These are phyloP conservation scores for Hemiprocne comata DNA, from an alignment of 2,113 vertebrate genomes.

Conservation along the genomic window DNA sequence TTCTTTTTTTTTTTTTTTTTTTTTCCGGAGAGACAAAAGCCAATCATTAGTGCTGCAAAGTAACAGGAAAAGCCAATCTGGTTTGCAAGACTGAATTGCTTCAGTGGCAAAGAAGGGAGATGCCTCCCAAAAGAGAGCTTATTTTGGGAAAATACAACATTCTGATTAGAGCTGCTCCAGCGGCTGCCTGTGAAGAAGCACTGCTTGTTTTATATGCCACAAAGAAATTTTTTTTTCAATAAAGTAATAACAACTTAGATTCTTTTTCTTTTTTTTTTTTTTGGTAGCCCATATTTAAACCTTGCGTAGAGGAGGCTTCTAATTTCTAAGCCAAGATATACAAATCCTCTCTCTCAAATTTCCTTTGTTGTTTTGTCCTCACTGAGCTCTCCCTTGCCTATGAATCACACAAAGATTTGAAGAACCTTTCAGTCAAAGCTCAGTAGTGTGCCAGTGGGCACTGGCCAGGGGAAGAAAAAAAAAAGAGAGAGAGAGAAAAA, in stretches of 20 bases:
- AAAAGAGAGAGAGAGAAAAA: constrained; percentile 53
- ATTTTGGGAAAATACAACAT: background rate
- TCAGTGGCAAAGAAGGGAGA: background rate
- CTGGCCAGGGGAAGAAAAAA: constrained; percentile 46
- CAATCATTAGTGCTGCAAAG: background rate
- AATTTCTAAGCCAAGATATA: constrained; percentile 63
- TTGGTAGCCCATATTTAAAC: constrained; percentile 24
- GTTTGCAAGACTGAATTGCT: constrained; percentile 2
- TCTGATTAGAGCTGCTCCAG: constrained; percentile 8
- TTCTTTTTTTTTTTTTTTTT: background rate
- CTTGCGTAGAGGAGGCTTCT: constrained; percentile 41
- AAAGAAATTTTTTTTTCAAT: background rate
- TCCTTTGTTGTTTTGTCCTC: constrained; percentile 71
- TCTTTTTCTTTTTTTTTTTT: background rate
- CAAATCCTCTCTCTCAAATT: constrained; percentile 59
- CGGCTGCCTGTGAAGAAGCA: background rate
- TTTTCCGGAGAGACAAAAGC: background rate
- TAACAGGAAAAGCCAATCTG: background rate
- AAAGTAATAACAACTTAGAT: constrained; percentile 33
- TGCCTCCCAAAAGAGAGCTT: background rate
- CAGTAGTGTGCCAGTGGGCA: constrained; percentile 73
- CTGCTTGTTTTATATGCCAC: constrained; percentile 9
- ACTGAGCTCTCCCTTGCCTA: constrained; percentile 44
- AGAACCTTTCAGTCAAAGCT: constrained; percentile 74
- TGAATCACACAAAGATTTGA: constrained; percentile 73